Conservation (phyloP, 2,113 vertebrate species). For the Nothoprocta perdicaria region DNA sequence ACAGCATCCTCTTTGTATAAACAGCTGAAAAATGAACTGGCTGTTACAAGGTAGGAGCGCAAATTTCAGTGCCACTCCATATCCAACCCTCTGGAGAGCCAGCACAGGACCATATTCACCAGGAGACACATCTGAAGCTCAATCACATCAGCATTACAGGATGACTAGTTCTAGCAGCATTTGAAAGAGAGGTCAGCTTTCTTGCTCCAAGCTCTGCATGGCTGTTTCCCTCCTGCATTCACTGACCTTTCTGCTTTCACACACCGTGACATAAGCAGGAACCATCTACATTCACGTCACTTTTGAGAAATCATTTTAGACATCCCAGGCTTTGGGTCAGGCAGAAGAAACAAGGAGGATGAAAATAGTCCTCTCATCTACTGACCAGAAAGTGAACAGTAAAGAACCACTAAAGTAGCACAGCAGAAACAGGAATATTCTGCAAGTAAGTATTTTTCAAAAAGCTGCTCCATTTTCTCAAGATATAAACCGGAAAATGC, state of each 20-base stretch:
- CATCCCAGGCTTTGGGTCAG: neutral
- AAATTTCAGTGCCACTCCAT: neutral
- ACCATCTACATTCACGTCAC: neutral
- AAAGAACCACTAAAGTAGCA: neutral
- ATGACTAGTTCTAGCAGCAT: neutral
- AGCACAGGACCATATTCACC: neutral
- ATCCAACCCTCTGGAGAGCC: neutral
- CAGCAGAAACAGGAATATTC: neutral
- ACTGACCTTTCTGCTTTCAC: neutral
- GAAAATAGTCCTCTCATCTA: neutral
- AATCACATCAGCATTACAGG: neutral
- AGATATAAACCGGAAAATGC: neutral
- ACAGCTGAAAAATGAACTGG: neutral
- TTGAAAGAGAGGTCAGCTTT: neutral
- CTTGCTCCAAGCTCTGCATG: neutral
- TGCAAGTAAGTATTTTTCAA: neutral
- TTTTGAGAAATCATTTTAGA: neutral
- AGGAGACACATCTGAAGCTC: neutral
- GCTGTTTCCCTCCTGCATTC: neutral
- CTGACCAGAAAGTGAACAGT: neutral
- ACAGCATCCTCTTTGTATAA: neutral
- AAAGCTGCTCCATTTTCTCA: neutral
- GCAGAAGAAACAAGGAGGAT: neutral
- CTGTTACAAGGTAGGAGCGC: neutral
- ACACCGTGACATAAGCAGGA: rapidly evolving